A percentile compares a stretch with the other conserved stretches of the same genome.
phyloP scores from a whole-genome alignment of 2,888 invertebrate species.

The Schizaphis graminum region DNA sequence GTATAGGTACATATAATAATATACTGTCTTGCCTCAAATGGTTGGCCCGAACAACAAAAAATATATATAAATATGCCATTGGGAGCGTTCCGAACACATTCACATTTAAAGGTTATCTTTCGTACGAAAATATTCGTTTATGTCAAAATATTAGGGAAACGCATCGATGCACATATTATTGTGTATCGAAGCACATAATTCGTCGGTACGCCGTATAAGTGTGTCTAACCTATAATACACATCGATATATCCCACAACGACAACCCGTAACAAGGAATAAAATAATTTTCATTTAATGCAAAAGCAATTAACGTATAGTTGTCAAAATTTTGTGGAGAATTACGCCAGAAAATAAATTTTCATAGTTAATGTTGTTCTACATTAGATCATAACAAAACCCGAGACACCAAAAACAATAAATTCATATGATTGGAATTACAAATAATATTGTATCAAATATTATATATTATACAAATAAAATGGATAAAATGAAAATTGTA shows the following conservation, averaged over 20 bases:
- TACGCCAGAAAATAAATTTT: background rate
- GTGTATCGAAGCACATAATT: background rate
- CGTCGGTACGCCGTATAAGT: background rate
- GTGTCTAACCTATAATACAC: background rate
- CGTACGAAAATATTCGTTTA: constrained; percentile 7
- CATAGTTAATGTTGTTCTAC: background rate
- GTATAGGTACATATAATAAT: background rate
- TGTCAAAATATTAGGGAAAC: constrained; percentile 3
- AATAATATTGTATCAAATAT: no score
- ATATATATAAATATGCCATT: background rate
- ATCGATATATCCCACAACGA: background rate
- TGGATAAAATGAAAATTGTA: no score
- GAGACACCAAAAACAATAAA: background rate
- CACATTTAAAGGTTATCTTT: constrained; percentile 26
- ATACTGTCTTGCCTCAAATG: background rate
- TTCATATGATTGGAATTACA: no score
- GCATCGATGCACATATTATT: background rate
- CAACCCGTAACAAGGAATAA: background rate
- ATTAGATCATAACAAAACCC: background rate
- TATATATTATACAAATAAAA: no score
- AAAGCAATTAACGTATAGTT: background rate
- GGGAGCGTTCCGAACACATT: background rate
- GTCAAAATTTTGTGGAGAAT: background rate
- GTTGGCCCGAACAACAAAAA: background rate
- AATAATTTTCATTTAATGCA: background rate